Evolutionary conservation across 1,140 invertebrate genomes (phyloP), one percentile per base, ranked within the genome.

Genomic region (Drosophila repleta): DNA sequence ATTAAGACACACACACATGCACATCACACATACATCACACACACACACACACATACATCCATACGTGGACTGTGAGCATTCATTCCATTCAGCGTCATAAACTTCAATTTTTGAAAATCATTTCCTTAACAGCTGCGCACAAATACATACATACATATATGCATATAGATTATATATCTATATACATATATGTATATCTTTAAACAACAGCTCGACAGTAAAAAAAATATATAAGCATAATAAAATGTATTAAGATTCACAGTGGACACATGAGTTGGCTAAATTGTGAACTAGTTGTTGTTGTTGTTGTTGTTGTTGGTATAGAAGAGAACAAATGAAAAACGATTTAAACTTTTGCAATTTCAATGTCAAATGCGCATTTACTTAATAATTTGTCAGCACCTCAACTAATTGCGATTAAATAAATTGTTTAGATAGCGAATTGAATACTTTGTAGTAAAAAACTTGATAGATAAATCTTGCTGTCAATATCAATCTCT

Each of bases 21-120:
- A 46, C 51, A 20, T 29, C 18, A 65, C 17, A 48, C 17, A 41
- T 37, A 20, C 51, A 52, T 60, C 26, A 65, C 55, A 46, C 49
- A 20, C 18, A 64, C 17, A 48, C 18, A 41, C 46, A 20, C 56
- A 52, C 37, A 52, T 8, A 24, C 18, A 21, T 24, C 51, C 10
- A 35, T 10, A 70, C 61, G 72, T 68, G 70, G 74, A 29, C 29
- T 29, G 2, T 29, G 5, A 70, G 76, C 73, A 63, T 66, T 76
- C 15, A 90, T 89, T 88, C 83, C 88, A 90, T 85, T 90, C 89
- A 85, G 85, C 89, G 80, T 89, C 83, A 90, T 90, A 90, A 90
- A 90, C 83, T 90, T 90, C 77, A 90, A 90, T 90, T 90, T 90
- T 89, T 72, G 81, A 90, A 89, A 90, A 90, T 90, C 84, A 90